These are phyloP conservation scores for Lineus longissimus DNA, from an alignment of 1,140 invertebrate species.

Conservation along the genomic window DNA sequence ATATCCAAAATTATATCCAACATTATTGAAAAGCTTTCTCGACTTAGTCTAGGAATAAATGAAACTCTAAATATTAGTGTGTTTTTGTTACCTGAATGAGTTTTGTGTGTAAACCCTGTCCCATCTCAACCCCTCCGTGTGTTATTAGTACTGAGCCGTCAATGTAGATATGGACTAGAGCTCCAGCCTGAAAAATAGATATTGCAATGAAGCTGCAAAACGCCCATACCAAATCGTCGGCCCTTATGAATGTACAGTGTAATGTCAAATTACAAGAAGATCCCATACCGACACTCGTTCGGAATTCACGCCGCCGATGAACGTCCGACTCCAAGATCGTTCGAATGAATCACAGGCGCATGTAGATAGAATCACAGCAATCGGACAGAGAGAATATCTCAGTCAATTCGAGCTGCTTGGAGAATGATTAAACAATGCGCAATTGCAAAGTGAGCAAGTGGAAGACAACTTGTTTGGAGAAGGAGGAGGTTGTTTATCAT, in stretches of 20 bases:
- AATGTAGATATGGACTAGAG: slow-evolving; percentile 80
- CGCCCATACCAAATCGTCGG: slow-evolving; percentile 78
- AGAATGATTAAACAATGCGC: too few species aligned
- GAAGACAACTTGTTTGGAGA: too few species aligned
- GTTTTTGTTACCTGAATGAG: slow-evolving; percentile 92
- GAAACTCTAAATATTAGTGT: slow-evolving; percentile 10
- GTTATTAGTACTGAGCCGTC: slow-evolving; percentile 88
- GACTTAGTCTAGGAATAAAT: too few species aligned
- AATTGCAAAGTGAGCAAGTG: too few species aligned
- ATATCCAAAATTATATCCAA: not conserved
- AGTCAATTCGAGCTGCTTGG: too few species aligned
- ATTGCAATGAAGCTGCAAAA: slow-evolving; percentile 80
- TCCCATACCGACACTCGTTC: not conserved
- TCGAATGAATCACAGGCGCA: too few species aligned
- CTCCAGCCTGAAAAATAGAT: too few species aligned
- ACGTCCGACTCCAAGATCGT: too few species aligned
- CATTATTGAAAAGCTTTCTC: not conserved
- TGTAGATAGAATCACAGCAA: too few species aligned
- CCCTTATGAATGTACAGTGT: not conserved
- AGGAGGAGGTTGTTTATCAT: too few species aligned
- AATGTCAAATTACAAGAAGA: not conserved
- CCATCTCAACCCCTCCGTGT: slow-evolving; percentile 93
- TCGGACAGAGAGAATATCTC: too few species aligned
- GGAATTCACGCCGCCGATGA: too few species aligned
- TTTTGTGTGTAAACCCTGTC: slow-evolving; percentile 93